Percentiles rank a stretch among this genome's conserved stretches.
phyloP scores from a whole-genome alignment of 92 coral and sea anemone genomes.

The Blastomussa wellsi region DNA sequence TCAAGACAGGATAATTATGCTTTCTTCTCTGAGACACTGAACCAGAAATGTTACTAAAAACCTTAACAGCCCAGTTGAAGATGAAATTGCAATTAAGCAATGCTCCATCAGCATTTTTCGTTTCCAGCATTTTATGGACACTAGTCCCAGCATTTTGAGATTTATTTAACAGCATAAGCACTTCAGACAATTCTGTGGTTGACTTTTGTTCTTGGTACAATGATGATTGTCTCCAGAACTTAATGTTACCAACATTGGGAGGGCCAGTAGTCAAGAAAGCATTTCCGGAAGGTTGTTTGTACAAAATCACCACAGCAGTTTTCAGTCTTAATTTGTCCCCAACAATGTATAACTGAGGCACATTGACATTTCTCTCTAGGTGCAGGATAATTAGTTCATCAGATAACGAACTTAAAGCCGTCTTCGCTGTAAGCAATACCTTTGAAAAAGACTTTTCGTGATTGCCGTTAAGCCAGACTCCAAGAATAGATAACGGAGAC shows the following conservation, averaged over 20 bases:
- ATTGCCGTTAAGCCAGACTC: slow-evolving; percentile 35
- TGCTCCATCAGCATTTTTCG: background rate
- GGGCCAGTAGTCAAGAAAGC: background rate
- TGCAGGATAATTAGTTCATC: slow-evolving; percentile 3
- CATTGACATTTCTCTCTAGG: background rate
- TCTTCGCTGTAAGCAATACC: slow-evolving; percentile 11
- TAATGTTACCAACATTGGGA: background rate
- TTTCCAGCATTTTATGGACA: background rate
- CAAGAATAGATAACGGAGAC: slow-evolving; percentile 12
- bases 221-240: slow-evolving; percentile 7
- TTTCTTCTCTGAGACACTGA: background rate
- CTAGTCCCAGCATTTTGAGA: background rate
- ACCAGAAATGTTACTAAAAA: background rate
- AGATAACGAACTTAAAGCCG: background rate
- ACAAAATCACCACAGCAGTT: slow-evolving; percentile 48
- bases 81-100: no score
- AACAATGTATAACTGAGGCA: slow-evolving; percentile 10
- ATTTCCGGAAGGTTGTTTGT: slow-evolving; percentile 41
- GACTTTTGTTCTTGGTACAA: background rate
- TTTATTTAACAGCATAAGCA: slow-evolving; percentile 1
- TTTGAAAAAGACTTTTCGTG: background rate
- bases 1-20: background rate
- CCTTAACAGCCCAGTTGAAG: background rate
- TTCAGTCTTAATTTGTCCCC: slow-evolving; percentile 9
- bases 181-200: slow-evolving; percentile 17